Conservation (phyloP, 1,140 invertebrate species). For the Chelonus insularis region DNA sequence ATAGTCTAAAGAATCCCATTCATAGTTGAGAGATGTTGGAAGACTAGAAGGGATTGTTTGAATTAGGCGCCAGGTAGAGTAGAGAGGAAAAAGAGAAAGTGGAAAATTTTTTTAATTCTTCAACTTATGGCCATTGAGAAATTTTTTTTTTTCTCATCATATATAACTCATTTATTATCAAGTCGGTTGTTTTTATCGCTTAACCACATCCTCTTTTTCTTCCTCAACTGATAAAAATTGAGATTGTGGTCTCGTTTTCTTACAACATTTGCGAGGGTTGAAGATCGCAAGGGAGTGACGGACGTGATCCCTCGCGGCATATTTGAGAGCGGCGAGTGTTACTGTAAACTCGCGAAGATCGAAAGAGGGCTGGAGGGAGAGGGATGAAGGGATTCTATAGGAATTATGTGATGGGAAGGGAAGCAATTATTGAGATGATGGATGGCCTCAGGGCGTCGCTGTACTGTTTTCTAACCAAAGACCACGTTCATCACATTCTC, state of each 20-base stretch:
- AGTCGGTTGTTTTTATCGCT: slow-evolving; percentile 15
- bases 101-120: too few relatives aligned
- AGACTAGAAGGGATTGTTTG: too few relatives aligned
- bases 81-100: too few relatives aligned
- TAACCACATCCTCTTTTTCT: slow-evolving; percentile 26
- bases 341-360: slow-evolving; percentile 3
- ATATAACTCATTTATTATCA: slow-evolving; percentile 27
- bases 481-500: slow-evolving; percentile 38
- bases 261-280: not conserved
- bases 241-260: slow-evolving; percentile 3
- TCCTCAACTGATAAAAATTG: slow-evolving; percentile 13
- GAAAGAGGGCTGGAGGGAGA: slow-evolving; percentile 22
- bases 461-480: slow-evolving; percentile 50
- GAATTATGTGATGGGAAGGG: slow-evolving; percentile 58
- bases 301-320: slow-evolving; percentile 8
- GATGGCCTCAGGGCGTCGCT: slow-evolving; percentile 55
- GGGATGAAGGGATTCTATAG: slow-evolving; percentile 46
- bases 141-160: not conserved
- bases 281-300: not conserved
- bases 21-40: too few relatives aligned
- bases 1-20: too few relatives aligned
- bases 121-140: too few relatives aligned
- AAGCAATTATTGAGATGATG: slow-evolving; percentile 60
- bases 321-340: slow-evolving; percentile 3
- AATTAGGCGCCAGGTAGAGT: too few relatives aligned